phyloP scores from a whole-genome alignment of 2,888 invertebrate species.

The Netelia fuscicornis region DNA sequence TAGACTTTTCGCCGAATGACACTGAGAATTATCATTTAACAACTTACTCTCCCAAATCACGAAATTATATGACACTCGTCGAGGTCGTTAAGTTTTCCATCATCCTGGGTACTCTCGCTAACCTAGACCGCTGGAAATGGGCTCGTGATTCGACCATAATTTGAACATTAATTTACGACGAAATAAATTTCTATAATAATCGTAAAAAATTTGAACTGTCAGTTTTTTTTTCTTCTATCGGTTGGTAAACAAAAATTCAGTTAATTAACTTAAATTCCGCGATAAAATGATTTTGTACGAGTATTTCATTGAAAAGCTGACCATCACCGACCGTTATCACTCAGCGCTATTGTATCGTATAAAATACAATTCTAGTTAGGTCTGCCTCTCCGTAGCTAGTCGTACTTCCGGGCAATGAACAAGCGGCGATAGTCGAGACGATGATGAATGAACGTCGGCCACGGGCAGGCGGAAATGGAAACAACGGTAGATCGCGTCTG shows the following conservation, averaged over 20 bases:
- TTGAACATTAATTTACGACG: too few species aligned
- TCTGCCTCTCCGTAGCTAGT: slow-evolving; percentile 5
- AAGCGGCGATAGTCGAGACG: slow-evolving; percentile 15
- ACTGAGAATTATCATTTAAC: slow-evolving; percentile 18
- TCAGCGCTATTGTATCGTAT: neutral
- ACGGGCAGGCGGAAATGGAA: slow-evolving; percentile 10
- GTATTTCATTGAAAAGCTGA: too few species aligned
- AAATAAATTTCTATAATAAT: too few species aligned
- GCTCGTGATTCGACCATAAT: too few species aligned
- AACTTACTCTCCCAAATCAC: slow-evolving; percentile 1
- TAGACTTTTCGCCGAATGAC: slow-evolving; percentile 29
- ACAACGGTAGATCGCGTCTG: slow-evolving; percentile 39
- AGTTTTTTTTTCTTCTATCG: neutral
- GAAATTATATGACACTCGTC: slow-evolving; percentile 24
- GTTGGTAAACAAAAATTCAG: neutral
- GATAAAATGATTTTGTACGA: too few species aligned
- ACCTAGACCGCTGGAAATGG: neutral
- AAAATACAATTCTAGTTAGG: slow-evolving; percentile 1
- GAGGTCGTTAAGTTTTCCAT: slow-evolving; percentile 20
- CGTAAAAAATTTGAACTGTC: too few species aligned
- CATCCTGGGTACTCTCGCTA: neutral
- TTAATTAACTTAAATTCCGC: neutral
- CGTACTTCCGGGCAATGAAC: slow-evolving; percentile 11
- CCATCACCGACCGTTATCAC: neutral
- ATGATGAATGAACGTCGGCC: slow-evolving; percentile 44